A percentile compares a stretch with the other conserved stretches of the same genome.
phyloP scores from a whole-genome alignment of 2,113 vertebrate species.

The Macquaria australasica region DNA sequence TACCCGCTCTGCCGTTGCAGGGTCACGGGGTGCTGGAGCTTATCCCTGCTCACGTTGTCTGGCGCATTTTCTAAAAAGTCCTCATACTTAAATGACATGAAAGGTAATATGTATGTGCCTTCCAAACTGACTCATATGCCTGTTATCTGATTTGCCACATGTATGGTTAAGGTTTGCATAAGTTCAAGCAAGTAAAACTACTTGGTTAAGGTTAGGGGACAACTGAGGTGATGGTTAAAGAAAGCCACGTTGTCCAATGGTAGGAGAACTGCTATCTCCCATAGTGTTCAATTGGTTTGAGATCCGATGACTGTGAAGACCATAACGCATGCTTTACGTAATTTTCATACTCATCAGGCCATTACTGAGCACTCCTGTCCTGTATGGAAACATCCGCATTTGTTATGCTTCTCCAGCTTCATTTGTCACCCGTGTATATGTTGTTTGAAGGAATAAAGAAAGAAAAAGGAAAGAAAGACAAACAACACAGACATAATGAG shows the following conservation, averaged over 20 bases:
- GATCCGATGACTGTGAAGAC: not conserved
- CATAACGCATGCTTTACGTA: not conserved
- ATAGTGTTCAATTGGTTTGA: not conserved
- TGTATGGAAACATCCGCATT: not conserved
- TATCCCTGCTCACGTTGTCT: not conserved
- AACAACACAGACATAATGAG: not conserved
- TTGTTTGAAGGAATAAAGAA: constrained; percentile 8
- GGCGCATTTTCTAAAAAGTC: not conserved
- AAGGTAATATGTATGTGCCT: not conserved
- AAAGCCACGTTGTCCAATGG: too few relatives aligned
- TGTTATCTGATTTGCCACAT: not conserved
- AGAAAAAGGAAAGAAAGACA: not conserved
- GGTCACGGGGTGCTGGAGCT: not conserved
- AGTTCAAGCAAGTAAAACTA: too few relatives aligned
- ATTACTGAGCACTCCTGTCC: not conserved
- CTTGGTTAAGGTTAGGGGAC: too few relatives aligned
- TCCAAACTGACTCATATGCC: not conserved
- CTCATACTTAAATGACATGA: not conserved
- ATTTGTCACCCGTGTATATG: not conserved
- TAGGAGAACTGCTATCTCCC: not conserved
- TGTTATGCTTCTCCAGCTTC: not conserved
- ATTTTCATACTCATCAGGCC: not conserved
- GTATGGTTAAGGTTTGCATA: too few relatives aligned
- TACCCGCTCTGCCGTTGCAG: not conserved
- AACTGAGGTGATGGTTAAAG: too few relatives aligned